These are phyloP conservation scores for Lutraria rhynchaena DNA, from an alignment of 1,140 invertebrate genomes.

Conservation along the genomic window DNA sequence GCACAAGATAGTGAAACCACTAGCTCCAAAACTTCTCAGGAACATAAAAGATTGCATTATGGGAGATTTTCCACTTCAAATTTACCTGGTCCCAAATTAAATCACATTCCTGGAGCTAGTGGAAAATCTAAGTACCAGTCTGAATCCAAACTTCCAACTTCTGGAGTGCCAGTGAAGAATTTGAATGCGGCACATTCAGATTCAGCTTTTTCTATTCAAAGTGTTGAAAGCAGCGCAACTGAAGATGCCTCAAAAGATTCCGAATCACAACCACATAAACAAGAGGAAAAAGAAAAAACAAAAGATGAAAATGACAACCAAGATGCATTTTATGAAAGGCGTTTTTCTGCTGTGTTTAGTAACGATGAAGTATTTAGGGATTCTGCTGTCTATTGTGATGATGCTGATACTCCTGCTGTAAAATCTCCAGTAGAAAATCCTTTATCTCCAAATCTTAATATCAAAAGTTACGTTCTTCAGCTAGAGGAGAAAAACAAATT, in stretches of 20 bases:
- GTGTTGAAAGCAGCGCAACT: slow-evolving; percentile 42
- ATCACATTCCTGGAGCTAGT: neutral
- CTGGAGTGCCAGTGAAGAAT: slow-evolving; percentile 23
- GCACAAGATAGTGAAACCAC: neutral
- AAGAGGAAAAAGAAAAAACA: neutral
- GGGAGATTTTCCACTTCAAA: slow-evolving; percentile 46
- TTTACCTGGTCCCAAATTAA: neutral
- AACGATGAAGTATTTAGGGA: slow-evolving; percentile 53
- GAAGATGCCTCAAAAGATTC: slow-evolving; percentile 34
- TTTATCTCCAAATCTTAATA: slow-evolving; percentile 23
- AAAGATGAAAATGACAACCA: neutral
- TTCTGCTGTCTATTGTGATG: slow-evolving; percentile 56
- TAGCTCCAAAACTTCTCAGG: neutral
- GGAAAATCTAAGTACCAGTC: slow-evolving; percentile 24
- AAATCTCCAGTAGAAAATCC: neutral
- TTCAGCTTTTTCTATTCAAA: slow-evolving; percentile 56
- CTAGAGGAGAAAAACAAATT: slow-evolving; percentile 49
- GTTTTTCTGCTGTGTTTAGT: slow-evolving; percentile 42
- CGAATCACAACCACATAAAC: neutral
- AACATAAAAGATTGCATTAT: slow-evolving; percentile 39
- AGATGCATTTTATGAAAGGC: slow-evolving; percentile 49
- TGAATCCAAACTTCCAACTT: slow-evolving; percentile 20
- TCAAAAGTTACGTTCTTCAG: slow-evolving; percentile 46
- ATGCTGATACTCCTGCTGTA: slow-evolving; percentile 6
- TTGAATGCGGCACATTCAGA: slow-evolving; percentile 48